Conservation (phyloP, 2,797 vertebrate species). For the Sebastes diploproa region DNA sequence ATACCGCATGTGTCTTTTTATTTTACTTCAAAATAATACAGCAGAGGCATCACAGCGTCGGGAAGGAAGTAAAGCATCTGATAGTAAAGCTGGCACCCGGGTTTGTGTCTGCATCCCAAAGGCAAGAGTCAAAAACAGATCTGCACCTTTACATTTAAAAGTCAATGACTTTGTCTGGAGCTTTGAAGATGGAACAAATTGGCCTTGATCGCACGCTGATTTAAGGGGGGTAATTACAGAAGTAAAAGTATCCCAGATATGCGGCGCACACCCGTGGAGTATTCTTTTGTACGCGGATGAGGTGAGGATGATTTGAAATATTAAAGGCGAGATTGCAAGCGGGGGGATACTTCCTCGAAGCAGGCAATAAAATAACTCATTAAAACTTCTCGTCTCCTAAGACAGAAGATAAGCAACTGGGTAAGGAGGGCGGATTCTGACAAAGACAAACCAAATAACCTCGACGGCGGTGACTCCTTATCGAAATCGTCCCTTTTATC, state of each 20-base stretch:
- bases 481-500: slow-evolving; percentile 49
- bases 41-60: background rate
- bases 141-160: slow-evolving; percentile 9
- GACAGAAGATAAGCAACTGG: slow-evolving; percentile 73
- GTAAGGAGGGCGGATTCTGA: slow-evolving; percentile 45
- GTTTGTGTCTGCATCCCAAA: slow-evolving; percentile 6
- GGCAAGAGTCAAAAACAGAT: slow-evolving; percentile 27
- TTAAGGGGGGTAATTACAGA: slow-evolving; percentile 57
- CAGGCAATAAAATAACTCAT: slow-evolving; percentile 79
- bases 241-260: slow-evolving; percentile 48
- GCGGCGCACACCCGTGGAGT: slow-evolving; percentile 25
- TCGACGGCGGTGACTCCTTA: slow-evolving; percentile 49
- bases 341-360: slow-evolving; percentile 60
- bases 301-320: slow-evolving; percentile 60
- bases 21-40: slow-evolving; percentile 25
- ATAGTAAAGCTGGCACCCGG: background rate
- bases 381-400: slow-evolving; percentile 75
- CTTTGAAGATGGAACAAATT: slow-evolving; percentile 35
- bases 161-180: slow-evolving; percentile 21
- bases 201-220: slow-evolving; percentile 33
- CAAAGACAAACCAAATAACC: slow-evolving; percentile 68
- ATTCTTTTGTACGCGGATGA: slow-evolving; percentile 48
- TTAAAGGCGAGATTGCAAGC: slow-evolving; percentile 69
- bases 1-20: background rate
- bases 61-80: background rate